Percentiles rank a stretch among this genome's conserved stretches.
phyloP scores from a whole-genome alignment of 2,113 vertebrate species.

The Catharus bicknelli region DNA sequence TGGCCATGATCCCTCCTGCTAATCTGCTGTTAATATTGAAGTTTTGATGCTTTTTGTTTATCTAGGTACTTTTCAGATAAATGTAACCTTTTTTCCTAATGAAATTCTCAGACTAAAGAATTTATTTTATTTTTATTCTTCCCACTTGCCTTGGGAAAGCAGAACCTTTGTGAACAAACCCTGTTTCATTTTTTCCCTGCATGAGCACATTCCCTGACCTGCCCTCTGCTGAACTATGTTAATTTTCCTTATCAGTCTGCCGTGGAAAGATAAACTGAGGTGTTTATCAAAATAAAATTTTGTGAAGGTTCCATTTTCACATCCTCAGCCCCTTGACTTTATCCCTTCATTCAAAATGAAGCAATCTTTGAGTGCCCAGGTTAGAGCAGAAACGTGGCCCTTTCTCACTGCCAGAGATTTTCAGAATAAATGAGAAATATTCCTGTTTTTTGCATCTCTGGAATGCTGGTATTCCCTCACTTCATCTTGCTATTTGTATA shows the following conservation, averaged over 20 bases:
- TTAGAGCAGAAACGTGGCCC: background rate
- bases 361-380: background rate
- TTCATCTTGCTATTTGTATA: background rate
- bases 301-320: background rate
- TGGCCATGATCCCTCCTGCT: background rate
- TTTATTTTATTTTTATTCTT: background rate
- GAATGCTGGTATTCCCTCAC: background rate
- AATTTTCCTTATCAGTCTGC: constrained; percentile 22
- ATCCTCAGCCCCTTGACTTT: background rate
- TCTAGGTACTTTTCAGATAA: background rate
- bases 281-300: constrained; percentile 18
- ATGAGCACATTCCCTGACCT: background rate
- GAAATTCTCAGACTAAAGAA: background rate
- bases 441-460: background rate
- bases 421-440: background rate
- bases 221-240: background rate
- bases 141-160: background rate
- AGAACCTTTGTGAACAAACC: background rate
- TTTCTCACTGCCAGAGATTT: background rate
- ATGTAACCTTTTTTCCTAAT: background rate
- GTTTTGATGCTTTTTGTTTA: background rate
- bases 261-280: constrained; percentile 6
- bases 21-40: background rate
- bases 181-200: background rate
- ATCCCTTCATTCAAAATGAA: background rate